Percentiles rank a stretch among this genome's conserved stretches.
Evolutionary conservation across 2,113 vertebrate species (phyloP).

Genomic region (Bothrops jararaca): DNA sequence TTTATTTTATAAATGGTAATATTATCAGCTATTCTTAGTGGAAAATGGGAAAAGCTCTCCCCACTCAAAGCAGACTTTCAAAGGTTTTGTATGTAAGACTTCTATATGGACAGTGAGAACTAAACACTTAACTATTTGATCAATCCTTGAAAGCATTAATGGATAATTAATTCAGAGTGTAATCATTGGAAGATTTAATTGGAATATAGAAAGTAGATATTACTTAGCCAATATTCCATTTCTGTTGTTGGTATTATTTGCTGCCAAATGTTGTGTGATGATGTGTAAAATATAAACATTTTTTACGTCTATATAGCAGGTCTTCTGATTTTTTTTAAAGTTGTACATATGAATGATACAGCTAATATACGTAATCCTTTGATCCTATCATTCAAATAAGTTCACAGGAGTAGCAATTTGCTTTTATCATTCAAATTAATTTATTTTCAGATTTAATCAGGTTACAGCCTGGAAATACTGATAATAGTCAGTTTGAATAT

Average conservation of each 20-base stretch:
- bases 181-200: neutral
- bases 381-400: neutral
- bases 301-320: neutral
- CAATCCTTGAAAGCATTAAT: neutral
- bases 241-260: neutral
- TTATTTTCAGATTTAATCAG: neutral
- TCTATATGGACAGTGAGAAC: neutral
- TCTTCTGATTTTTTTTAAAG: neutral
- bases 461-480: neutral
- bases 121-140: neutral
- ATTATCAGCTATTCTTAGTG: neutral
- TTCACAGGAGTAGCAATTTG: neutral
- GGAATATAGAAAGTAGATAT: neutral
- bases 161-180: neutral
- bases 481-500: neutral
- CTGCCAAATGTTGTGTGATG: neutral
- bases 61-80: neutral
- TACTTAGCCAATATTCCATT: neutral
- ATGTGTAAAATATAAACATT: neutral
- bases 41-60: neutral
- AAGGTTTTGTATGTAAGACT: neutral
- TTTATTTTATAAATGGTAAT: neutral
- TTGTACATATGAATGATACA: neutral
- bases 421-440: neutral
- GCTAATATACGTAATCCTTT: neutral